phyloP scores from a whole-genome alignment of 2,888 invertebrate species.

The Drosophila aldrichi region DNA sequence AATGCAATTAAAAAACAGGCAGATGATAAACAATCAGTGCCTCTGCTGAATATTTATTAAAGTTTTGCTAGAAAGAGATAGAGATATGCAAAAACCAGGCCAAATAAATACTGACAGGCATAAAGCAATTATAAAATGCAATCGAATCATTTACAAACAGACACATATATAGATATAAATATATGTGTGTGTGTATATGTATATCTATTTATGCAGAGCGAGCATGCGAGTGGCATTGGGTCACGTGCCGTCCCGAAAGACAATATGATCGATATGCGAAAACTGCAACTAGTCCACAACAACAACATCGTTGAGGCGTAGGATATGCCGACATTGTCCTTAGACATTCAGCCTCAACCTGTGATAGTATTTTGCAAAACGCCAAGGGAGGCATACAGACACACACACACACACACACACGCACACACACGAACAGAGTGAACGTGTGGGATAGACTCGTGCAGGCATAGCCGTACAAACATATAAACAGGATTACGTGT shows the following conservation, averaged over 20 bases:
- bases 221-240: slow-evolving; percentile 29
- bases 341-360: slow-evolving; percentile 63
- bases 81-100: slow-evolving; percentile 55
- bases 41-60: slow-evolving; percentile 63
- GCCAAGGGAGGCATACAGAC: slow-evolving; percentile 49
- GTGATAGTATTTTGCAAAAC: slow-evolving; percentile 65
- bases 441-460: slow-evolving; percentile 16
- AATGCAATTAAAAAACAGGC: slow-evolving; percentile 26
- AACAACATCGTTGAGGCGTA: slow-evolving; percentile 32
- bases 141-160: slow-evolving; percentile 58
- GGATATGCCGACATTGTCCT: slow-evolving; percentile 70
- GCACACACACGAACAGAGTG: no score
- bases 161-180: slow-evolving; percentile 23
- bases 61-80: slow-evolving; percentile 50
- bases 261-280: slow-evolving; percentile 73
- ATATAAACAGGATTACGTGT: slow-evolving; percentile 72
- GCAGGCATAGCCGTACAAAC: slow-evolving; percentile 33
- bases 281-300: slow-evolving; percentile 56
- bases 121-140: slow-evolving; percentile 65
- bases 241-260: slow-evolving; percentile 61
- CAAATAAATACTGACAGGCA: slow-evolving; percentile 63
- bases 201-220: neutral
- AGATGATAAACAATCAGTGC: slow-evolving; percentile 14
- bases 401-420: slow-evolving; percentile 6
- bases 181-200: neutral